Conservation (phyloP, 2,797 vertebrate genomes). For the Brachyalestes nurse region DNA sequence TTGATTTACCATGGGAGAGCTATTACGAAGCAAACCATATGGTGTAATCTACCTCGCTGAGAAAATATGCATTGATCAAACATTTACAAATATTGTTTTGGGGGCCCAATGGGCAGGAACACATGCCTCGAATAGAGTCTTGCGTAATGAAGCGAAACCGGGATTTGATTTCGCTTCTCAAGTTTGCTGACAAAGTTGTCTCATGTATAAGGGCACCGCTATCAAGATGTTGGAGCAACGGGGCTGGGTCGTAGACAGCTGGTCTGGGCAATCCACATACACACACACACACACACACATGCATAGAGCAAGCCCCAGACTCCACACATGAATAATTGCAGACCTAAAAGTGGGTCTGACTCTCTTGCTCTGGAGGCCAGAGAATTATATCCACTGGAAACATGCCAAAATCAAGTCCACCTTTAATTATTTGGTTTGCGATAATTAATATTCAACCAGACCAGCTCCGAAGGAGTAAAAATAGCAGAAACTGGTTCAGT, state of each 20-base stretch:
- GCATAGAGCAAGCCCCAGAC: not conserved
- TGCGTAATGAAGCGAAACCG: conserved; percentile 19
- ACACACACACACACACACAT: conserved; percentile 5
- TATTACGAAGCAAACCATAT: conserved; percentile 67
- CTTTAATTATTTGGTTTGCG: conserved; percentile 31
- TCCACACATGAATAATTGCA: conserved; percentile 25
- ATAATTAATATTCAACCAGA: conserved; percentile 1
- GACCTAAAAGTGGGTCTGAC: not conserved
- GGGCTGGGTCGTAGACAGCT: not conserved
- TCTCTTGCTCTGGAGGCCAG: conserved; percentile 21
- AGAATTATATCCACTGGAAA: conserved; percentile 16
- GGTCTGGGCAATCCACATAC: not conserved
- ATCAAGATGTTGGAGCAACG: not conserved
- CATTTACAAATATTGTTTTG: conserved; percentile 60
- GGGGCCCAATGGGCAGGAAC: conserved; percentile 16
- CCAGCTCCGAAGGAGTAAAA: not conserved
- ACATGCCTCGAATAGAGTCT: conserved; percentile 37
- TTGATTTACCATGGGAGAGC: conserved; percentile 60
- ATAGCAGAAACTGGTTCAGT: not conserved
- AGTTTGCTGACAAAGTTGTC: conserved; percentile 32
- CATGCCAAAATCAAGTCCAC: conserved; percentile 19
- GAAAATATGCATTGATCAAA: conserved; percentile 57
- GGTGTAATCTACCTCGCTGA: conserved; percentile 61
- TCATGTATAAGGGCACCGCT: not conserved
- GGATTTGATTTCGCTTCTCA: conserved; percentile 32